phyloP scores from a whole-genome alignment of 2,797 vertebrate genomes.

The Gila robusta region DNA sequence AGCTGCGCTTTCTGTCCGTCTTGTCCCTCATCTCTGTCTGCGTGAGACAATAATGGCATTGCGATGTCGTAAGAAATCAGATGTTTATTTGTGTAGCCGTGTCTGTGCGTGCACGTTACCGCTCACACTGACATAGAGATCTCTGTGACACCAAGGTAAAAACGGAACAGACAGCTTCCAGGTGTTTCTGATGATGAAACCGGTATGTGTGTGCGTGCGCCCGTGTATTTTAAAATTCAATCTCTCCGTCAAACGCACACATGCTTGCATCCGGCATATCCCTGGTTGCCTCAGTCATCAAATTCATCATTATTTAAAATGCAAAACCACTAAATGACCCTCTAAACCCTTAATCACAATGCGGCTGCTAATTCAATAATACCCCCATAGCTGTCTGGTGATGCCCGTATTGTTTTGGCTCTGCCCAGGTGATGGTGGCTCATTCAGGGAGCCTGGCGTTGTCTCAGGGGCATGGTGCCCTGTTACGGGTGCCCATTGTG shows the following conservation, averaged over 20 bases:
- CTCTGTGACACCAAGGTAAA: conserved; percentile 45
- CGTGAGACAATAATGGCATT: conserved; percentile 66
- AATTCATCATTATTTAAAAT: conserved; percentile 49
- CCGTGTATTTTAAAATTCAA: conserved; percentile 19
- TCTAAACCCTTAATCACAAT: conserved; percentile 51
- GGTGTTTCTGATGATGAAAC: conserved; percentile 50
- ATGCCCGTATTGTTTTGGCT: conserved; percentile 42
- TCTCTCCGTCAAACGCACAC: neutral
- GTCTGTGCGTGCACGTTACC: neutral
- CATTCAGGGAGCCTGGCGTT: conserved; percentile 46
- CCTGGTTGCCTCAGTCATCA: conserved; percentile 21
- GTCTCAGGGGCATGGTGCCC: conserved; percentile 42
- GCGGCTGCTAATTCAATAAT: conserved; percentile 55
- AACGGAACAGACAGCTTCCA: conserved; percentile 51
- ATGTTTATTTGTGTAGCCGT: conserved; percentile 3
- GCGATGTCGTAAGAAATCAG: conserved; percentile 66
- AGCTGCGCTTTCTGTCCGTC: conserved; percentile 71
- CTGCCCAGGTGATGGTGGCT: conserved; percentile 56
- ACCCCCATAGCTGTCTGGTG: conserved; percentile 40
- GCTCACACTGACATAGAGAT: conserved; percentile 30
- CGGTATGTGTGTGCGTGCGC: conserved; percentile 51
- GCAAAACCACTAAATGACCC: conserved; percentile 47
- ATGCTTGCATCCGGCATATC: conserved; percentile 8
- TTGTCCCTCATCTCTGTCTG: conserved; percentile 18
- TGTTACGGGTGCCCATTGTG: conserved; percentile 85